Conservation (phyloP, 2,113 vertebrate species). For the Rostratula benghalensis region DNA sequence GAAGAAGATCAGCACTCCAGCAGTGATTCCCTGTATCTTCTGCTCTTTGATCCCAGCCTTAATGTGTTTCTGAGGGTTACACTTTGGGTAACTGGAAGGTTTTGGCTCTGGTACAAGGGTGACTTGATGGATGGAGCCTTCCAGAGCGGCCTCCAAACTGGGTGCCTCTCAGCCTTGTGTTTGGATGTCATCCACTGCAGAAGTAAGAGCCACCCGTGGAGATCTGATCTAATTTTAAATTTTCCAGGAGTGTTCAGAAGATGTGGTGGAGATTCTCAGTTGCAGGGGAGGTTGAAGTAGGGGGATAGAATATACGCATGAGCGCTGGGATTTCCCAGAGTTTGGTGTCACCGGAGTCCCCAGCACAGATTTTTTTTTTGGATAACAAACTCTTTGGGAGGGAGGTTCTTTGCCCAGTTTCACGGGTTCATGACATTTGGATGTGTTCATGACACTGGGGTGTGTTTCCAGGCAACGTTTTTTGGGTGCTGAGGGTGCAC, state of each 20-base stretch:
- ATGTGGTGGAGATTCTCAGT: not conserved
- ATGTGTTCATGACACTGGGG: not conserved
- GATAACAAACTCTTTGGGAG: not conserved
- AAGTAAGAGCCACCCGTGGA: not conserved
- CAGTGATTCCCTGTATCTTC: not conserved
- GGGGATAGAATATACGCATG: not conserved
- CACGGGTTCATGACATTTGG: not conserved
- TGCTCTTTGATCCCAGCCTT: not conserved
- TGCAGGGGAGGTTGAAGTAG: not conserved
- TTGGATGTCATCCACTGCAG: not conserved
- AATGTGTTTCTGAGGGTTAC: not conserved
- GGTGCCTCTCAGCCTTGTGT: not conserved
- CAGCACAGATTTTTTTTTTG: not conserved
- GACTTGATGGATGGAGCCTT: not conserved
- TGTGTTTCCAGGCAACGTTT: not conserved
- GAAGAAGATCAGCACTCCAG: not conserved
- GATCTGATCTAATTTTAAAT: slow-evolving; percentile 28
- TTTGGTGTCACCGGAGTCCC: not conserved
- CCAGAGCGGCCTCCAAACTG: not conserved
- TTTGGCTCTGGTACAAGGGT: not conserved
- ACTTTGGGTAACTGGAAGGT: not conserved
- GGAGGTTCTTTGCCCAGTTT: not conserved
- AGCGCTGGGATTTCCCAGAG: not conserved
- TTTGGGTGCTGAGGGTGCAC: not conserved
- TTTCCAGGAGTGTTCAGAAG: not conserved